Conservation (phyloP, 2,113 vertebrate genomes). For the Catagonus wagneri region DNA sequence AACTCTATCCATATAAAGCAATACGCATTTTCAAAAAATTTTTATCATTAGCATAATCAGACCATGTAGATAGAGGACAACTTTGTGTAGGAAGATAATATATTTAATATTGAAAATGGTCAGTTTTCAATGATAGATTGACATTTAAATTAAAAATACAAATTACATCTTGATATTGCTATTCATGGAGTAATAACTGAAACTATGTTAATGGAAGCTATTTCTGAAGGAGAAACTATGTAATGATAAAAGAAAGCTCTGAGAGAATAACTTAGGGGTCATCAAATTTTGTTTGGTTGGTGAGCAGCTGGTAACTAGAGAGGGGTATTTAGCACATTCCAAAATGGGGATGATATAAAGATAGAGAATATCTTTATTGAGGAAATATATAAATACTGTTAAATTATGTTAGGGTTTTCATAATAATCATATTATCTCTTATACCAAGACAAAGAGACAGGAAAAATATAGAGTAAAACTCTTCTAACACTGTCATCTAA, state of each 20-base stretch:
- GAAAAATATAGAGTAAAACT: neutral
- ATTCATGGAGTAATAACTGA: neutral
- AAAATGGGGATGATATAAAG: neutral
- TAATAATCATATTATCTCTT: neutral
- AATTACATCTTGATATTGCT: neutral
- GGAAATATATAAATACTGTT: neutral
- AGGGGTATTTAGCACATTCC: neutral
- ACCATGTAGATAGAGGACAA: neutral
- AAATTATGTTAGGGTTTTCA: neutral
- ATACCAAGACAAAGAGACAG: neutral
- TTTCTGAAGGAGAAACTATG: neutral
- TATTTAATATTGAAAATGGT: neutral
- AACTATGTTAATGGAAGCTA: neutral
- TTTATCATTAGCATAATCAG: neutral
- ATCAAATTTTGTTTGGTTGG: neutral
- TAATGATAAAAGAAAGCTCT: neutral
- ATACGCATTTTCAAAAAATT: neutral
- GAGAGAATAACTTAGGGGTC: neutral
- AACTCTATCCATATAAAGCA: neutral
- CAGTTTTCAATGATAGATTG: neutral
- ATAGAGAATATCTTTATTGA: neutral
- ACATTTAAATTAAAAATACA: neutral
- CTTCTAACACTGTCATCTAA: neutral
- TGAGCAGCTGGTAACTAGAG: neutral
- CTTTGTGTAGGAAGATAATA: neutral